Percentiles rank a stretch among this genome's conserved stretches.
phyloP scores from a whole-genome alignment of 2,113 vertebrate genomes.

The Menidia beryllina region DNA sequence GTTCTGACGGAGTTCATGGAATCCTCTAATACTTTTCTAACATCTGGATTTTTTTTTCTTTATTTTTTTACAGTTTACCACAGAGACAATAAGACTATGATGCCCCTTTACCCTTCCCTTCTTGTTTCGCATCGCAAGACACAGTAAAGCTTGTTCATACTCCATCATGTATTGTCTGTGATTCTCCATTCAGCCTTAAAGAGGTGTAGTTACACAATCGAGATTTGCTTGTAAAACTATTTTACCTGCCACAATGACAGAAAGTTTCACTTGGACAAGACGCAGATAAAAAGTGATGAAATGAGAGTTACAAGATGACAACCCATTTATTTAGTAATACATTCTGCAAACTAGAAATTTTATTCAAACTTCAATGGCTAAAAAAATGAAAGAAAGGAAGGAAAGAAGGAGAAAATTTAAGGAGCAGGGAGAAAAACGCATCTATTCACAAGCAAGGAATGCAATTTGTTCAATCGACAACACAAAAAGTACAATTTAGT shows the following conservation, averaged over 20 bases:
- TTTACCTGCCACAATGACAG: neutral
- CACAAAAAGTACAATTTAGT: constrained; percentile 86
- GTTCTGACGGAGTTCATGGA: neutral
- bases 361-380: constrained; percentile 86
- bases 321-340: constrained; percentile 93
- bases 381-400: constrained; percentile 74
- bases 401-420: constrained; percentile 62
- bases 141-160: neutral
- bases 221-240: constrained; percentile 5
- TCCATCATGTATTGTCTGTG: neutral
- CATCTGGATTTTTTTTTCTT: too few relatives aligned
- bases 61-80: neutral
- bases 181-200: constrained; percentile 13
- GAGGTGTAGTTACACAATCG: constrained; percentile 3
- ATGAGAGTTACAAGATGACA: constrained; percentile 83
- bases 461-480: constrained; percentile 85
- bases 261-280: constrained; percentile 38
- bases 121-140: neutral
- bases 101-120: neutral
- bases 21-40: neutral
- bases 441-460: constrained; percentile 86
- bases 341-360: constrained; percentile 88
- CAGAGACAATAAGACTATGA: neutral
- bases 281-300: constrained; percentile 64
- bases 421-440: constrained; percentile 76